These are phyloP conservation scores for Patella depressa DNA, from an alignment of 2,888 invertebrate genomes.

Conservation along the genomic window DNA sequence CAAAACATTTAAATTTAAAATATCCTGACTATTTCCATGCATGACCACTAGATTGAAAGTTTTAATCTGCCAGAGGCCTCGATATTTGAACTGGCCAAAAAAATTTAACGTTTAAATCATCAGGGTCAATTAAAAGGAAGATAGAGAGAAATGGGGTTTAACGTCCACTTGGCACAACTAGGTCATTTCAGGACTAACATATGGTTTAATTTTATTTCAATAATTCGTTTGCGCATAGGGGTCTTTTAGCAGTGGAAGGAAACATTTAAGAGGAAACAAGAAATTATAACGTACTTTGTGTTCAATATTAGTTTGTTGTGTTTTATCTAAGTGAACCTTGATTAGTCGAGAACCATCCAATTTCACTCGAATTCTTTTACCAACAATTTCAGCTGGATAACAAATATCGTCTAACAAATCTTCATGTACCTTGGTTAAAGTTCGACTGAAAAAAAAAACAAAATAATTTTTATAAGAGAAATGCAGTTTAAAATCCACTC, in stretches of 20 bases:
- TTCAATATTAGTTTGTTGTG: conserved; percentile 98
- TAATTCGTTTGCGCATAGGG: too few relatives aligned
- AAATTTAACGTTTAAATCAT: neutral
- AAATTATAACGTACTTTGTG: conserved; percentile 86
- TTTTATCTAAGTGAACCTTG: conserved; percentile 94
- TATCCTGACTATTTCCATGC: too few relatives aligned
- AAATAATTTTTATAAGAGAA: too few relatives aligned
- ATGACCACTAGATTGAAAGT: neutral
- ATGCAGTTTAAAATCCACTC: too few relatives aligned
- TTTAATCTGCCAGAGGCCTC: neutral
- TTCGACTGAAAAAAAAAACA: conserved; percentile 77
- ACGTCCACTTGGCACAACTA: too few relatives aligned
- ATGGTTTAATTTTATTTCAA: too few relatives aligned
- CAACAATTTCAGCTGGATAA: conserved; percentile 99
- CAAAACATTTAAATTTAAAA: too few relatives aligned
- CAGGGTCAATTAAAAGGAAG: too few relatives aligned
- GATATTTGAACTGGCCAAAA: neutral
- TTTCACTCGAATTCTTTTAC: conserved; percentile 95
- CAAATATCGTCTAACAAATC: conserved; percentile 97
- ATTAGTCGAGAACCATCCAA: conserved; percentile 95
- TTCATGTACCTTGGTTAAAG: conserved; percentile 97
- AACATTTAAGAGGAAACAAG: too few relatives aligned
- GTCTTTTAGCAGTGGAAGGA: too few relatives aligned
- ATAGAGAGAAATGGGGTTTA: too few relatives aligned
- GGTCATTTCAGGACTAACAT: neutral